Percentiles rank a stretch among this genome's conserved stretches.
These are phyloP conservation scores for Callipepla californica DNA, from an alignment of 2,113 vertebrate species.

Conservation along the genomic window DNA sequence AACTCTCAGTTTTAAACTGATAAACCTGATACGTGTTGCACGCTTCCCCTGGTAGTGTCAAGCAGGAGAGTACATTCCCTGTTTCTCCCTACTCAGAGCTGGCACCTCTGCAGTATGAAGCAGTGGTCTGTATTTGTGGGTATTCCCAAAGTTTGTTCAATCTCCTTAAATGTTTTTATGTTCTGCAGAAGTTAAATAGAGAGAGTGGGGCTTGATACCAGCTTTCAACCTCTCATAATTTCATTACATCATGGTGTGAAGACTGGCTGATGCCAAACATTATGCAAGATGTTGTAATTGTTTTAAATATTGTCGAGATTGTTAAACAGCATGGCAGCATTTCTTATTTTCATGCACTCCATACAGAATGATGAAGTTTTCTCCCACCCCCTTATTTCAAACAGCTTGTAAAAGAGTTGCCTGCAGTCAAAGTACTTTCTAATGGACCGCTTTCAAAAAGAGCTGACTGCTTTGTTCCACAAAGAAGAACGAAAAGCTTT, in stretches of 20 bases:
- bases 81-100: background rate
- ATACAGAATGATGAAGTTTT: background rate
- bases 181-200: slow-evolving; percentile 48
- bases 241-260: background rate
- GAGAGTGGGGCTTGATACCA: background rate
- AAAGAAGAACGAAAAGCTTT: background rate
- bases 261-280: background rate
- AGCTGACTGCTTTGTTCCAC: background rate
- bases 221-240: background rate
- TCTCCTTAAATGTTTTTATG: slow-evolving; percentile 36
- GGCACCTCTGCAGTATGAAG: background rate
- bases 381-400: background rate
- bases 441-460: background rate
- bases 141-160: slow-evolving; percentile 9
- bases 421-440: background rate
- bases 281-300: background rate
- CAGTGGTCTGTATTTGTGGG: background rate
- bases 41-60: background rate
- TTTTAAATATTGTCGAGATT: background rate
- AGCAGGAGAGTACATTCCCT: background rate
- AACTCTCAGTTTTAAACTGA: background rate
- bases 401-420: background rate
- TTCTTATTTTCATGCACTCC: background rate
- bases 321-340: background rate
- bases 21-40: background rate